Evolutionary conservation across 2,113 vertebrate genomes (phyloP).

Genomic region (Pyxicephalus adspersus): DNA sequence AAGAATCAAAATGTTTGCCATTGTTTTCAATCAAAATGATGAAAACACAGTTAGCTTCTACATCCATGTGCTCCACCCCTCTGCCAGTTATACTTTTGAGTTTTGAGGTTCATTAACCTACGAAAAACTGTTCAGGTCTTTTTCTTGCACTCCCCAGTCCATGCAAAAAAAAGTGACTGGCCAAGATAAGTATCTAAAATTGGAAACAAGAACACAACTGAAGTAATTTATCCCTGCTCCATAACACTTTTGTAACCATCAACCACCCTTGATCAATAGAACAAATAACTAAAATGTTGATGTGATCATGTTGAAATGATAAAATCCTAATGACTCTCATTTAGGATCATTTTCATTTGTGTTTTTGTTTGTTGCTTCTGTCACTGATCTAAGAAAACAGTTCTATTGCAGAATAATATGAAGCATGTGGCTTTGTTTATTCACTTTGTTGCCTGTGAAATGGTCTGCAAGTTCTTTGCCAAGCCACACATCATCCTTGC

Average conservation of each 20-base stretch:
- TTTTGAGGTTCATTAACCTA: too few relatives aligned
- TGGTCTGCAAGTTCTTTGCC: not conserved
- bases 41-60: too few relatives aligned
- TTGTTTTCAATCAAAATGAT: too few relatives aligned
- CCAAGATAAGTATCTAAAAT: not conserved
- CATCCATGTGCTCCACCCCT: too few relatives aligned
- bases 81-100: too few relatives aligned
- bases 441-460: constrained; percentile 1
- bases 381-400: not conserved
- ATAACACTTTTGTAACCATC: not conserved
- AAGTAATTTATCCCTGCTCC: not conserved
- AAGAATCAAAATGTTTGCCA: too few relatives aligned
- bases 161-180: not conserved
- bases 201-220: not conserved
- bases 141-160: not conserved
- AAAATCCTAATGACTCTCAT: not conserved
- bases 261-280: not conserved
- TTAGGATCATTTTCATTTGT: not conserved
- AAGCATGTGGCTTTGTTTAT: constrained; percentile 22
- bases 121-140: too few relatives aligned
- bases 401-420: not conserved
- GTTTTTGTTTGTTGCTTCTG: constrained; percentile 27
- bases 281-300: not conserved
- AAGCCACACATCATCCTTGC: constrained; percentile 17
- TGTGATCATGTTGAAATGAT: not conserved